Evolutionary conservation across 2,888 invertebrate genomes (phyloP), one percentile per base, ranked within the genome.

Genomic region (Philereme vetulata): DNA sequence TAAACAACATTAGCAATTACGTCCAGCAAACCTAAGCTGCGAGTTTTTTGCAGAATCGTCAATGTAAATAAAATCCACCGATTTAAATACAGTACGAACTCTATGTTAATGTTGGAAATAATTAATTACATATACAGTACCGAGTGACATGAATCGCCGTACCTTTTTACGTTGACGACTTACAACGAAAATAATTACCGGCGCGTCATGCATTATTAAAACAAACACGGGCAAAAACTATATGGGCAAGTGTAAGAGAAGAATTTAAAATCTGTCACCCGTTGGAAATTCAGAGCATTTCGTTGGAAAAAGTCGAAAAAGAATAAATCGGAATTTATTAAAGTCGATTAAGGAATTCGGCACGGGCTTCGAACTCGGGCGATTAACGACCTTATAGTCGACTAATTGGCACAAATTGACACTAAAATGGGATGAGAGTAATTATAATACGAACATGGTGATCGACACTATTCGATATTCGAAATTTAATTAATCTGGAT

Each of bases 201-300:
- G 84, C 84, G 81, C 78, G 75, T 86, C 85, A 90, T 89, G 88
- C 85, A 90, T 91, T 90, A 90, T 91, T 86, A 77, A 90, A 87
- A 81, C 84, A 83, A 85, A 83, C 76, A 80, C 67, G 51, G 53
- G 67, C 80, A 87, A 84, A 85, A 87, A 81, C 67, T 77, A 71
- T 73, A 75, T 72, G 73, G 76, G 82, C 89, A 91, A 91, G 90
- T 91, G 90, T 90, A 91, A 90, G 86, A 76, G 81, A 88, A 88
- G 87, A 91, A 90, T 90, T 90, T 88, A 85, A 90, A 91, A 88
- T 91, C 88, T 91, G 89, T 90, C 92, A 91, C 90, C 86, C 80
- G 81, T 81, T 87, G 81, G 78, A 86, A 85, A 91, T 90, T 88
- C 88, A 79, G 84, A 84, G 83, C 86, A 85, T 88, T 86, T 82